A percentile compares a stretch with the other conserved stretches of the same genome.
Evolutionary conservation across 2,888 invertebrate genomes (phyloP).

Genomic region (Oscheius onirici): DNA sequence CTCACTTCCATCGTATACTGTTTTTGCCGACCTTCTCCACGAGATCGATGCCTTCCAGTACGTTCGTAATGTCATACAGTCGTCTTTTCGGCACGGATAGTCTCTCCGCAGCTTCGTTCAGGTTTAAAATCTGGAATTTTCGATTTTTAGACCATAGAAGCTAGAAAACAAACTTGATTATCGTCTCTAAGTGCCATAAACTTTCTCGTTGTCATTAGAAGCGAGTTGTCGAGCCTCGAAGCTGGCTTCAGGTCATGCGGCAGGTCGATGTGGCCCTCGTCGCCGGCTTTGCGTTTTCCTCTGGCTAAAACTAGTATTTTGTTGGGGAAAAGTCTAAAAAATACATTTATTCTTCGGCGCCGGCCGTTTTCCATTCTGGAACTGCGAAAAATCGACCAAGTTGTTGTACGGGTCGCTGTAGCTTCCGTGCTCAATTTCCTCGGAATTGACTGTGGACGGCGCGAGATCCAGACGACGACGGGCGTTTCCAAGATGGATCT

Average conservation of each 20-base stretch:
- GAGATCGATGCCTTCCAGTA: conserved; percentile 66
- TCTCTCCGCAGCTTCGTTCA: conserved; percentile 67
- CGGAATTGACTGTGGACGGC: not conserved
- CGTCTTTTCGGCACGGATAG: conserved; percentile 68
- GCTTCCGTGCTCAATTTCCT: not conserved
- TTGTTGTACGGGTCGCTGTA: not conserved
- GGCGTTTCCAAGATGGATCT: not conserved
- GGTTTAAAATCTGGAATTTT: conserved; percentile 58
- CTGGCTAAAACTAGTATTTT: conserved; percentile 5
- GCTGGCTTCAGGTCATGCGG: not conserved
- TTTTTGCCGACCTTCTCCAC: conserved; percentile 71
- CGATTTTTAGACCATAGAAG: not conserved
- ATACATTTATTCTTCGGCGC: not conserved
- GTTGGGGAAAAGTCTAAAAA: not conserved
- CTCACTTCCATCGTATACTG: conserved; percentile 64
- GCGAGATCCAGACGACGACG: conserved; percentile 3
- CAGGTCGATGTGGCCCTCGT: not conserved
- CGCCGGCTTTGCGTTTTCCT: conserved; percentile 18
- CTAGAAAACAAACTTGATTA: conserved; percentile 32
- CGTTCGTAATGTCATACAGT: conserved; percentile 70
- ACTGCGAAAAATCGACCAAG: not conserved
- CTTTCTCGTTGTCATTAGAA: conserved; percentile 61
- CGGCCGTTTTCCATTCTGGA: not conserved
- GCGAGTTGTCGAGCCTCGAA: conserved; percentile 60
- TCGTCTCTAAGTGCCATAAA: conserved; percentile 54